Evolutionary conservation across 1,140 invertebrate species (phyloP).

Genomic region (Cataglyphis hispanica): DNA sequence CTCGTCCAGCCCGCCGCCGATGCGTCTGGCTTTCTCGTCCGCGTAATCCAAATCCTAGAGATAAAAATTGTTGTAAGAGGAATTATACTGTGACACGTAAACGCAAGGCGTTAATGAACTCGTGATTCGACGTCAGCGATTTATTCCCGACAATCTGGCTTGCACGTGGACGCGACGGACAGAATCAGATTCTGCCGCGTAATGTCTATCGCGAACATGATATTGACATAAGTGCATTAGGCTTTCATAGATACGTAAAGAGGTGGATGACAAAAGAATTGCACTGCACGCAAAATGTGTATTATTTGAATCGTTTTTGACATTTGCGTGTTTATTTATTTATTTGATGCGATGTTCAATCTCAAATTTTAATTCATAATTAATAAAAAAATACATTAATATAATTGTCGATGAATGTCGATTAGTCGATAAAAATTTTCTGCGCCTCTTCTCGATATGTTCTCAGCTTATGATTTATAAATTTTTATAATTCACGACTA

Average conservation of each 20-base stretch:
- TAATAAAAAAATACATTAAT: not conserved
- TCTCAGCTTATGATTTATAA: no score
- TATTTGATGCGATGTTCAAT: no score
- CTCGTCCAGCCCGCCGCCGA: conserved; percentile 93
- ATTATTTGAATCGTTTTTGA: no score
- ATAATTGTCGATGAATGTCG: not conserved
- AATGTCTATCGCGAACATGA: conserved; percentile 24
- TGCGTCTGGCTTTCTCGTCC: conserved; percentile 90
- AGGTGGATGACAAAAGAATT: not conserved
- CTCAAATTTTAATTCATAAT: not conserved
- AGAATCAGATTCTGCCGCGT: conserved; percentile 33
- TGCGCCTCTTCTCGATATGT: no score
- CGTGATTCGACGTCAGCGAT: conserved; percentile 24
- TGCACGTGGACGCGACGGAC: conserved; percentile 46
- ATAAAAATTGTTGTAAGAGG: conserved; percentile 29
- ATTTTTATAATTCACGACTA: not conserved
- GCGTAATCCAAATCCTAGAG: conserved; percentile 90
- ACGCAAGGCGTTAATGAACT: conserved; percentile 27
- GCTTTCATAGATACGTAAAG: not conserved
- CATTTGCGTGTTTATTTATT: no score
- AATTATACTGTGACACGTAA: not conserved
- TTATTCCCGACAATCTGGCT: not conserved
- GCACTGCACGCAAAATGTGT: no score
- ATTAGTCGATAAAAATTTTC: no score
- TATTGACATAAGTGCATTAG: conserved; percentile 6